Base-by-base conservation (phyloP, 2,797 vertebrate genomes). In the Aquila chrysaetos region DNA sequence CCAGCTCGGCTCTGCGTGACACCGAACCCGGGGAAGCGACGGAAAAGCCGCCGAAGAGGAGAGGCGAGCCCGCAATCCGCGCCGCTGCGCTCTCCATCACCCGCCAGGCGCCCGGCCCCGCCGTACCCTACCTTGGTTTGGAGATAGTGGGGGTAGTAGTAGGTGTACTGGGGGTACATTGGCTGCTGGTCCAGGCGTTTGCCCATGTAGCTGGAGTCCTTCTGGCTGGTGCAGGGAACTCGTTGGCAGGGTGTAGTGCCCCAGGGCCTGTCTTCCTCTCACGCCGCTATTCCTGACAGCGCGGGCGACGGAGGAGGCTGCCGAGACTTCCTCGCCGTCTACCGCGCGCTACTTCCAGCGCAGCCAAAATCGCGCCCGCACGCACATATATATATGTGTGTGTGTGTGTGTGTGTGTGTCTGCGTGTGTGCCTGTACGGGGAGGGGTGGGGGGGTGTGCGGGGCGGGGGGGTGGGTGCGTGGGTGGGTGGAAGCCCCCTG, bases 91-190 rank as follows among this genome's bases (percentile, higher is more conserved):
- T 94, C 94, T 68, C 96, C 97, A 96, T 84, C 96, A 72, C 97
- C 97, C 96, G 75, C 92, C 96, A 39, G 96, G 96, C 82, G 93
- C 95, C 96, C 83, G 91, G 95, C 70, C 91, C 86, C 96, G 81
- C 88, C 64, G 89, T 65, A 54, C 98, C 98, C 97, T 99, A 99
- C 98, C 98, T 99, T 99, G 98, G 99, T 99, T 98, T 99, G 99
- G 98, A 99, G 99, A 98, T 99, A 99, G 98, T 99, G 99, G 98
- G 99, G 99, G 98, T 99, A 99, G 98, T 99, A 99, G 99, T 99
- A 99, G 97, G 99, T 99, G 99, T 99, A 99, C 99, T 99, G 99
- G 97, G 99, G 99, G 99, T 99, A 99, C 99, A 99, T 99, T 99
- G 98, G 99, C 97, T 99, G 99, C 98, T 99, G 99, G 97, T 99